These are phyloP conservation scores for Lanius ludovicianus DNA, from an alignment of 2,113 vertebrate species.

Conservation along the genomic window DNA sequence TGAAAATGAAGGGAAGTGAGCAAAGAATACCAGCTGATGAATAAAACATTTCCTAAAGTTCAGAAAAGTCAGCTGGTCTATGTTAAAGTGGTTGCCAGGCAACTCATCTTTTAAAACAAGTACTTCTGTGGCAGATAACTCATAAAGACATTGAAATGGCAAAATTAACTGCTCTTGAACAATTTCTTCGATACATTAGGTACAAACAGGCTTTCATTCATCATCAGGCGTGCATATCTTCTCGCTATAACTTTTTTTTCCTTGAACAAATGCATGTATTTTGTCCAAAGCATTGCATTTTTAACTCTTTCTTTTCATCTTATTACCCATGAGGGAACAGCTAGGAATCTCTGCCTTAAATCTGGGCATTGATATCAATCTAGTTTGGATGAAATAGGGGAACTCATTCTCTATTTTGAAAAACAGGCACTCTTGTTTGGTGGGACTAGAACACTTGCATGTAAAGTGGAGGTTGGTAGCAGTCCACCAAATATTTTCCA, in stretches of 20 bases:
- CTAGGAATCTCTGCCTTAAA: neutral
- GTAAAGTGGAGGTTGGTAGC: neutral
- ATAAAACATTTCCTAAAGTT: conserved; percentile 75
- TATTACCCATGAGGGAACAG: conserved; percentile 6
- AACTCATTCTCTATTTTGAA: conserved; percentile 35
- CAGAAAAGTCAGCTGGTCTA: conserved; percentile 72
- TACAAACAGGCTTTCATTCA: conserved; percentile 50
- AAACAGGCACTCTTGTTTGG: neutral
- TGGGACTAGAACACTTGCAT: neutral
- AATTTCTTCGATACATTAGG: conserved; percentile 65
- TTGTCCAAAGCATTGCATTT: conserved; percentile 60
- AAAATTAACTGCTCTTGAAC: conserved; percentile 66
- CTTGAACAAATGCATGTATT: conserved; percentile 65
- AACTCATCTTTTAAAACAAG: conserved; percentile 74
- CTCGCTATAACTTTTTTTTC: conserved; percentile 60
- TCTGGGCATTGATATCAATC: neutral
- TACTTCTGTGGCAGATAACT: conserved; percentile 72
- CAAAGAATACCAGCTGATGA: conserved; percentile 70
- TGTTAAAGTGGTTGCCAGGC: conserved; percentile 76
- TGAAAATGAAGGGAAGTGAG: conserved; percentile 60
- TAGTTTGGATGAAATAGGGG: conserved; percentile 19
- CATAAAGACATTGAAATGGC: conserved; percentile 66
- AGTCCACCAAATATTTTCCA: neutral
- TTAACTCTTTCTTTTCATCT: conserved; percentile 63
- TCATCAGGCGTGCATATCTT: conserved; percentile 68